phyloP scores from a whole-genome alignment of 2,888 invertebrate species.

The Sinodicranocentrus sp. region DNA sequence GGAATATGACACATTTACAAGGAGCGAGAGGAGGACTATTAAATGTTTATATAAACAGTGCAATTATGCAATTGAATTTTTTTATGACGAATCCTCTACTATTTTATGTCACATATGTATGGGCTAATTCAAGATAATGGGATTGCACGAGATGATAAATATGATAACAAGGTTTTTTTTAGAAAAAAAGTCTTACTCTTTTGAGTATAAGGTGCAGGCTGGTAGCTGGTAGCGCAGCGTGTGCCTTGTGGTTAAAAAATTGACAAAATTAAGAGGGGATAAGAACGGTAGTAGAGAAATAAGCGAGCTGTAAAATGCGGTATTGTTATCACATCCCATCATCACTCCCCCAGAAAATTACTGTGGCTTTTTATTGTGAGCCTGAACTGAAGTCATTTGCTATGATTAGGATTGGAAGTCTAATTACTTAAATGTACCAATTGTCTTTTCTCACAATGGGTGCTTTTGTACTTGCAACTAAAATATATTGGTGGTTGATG shows the following conservation, averaged over 20 bases:
- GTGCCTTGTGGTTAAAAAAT: slow-evolving; percentile 16
- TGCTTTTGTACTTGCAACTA: no score
- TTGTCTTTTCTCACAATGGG: neutral
- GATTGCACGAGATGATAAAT: slow-evolving; percentile 25
- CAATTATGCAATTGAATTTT: slow-evolving; percentile 36
- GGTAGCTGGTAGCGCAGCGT: slow-evolving; percentile 11
- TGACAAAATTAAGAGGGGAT: slow-evolving; percentile 2
- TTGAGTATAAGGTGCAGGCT: slow-evolving; percentile 9
- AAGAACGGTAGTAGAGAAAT: neutral
- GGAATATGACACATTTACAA: neutral
- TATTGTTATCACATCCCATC: slow-evolving; percentile 6
- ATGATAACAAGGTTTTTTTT: slow-evolving; percentile 7
- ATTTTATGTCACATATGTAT: neutral
- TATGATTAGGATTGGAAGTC: neutral
- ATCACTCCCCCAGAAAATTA: slow-evolving; percentile 25
- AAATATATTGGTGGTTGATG: no score
- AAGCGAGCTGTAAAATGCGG: neutral
- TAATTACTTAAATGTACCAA: no score
- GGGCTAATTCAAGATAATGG: neutral
- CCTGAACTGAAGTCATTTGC: neutral
- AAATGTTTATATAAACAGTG: slow-evolving; percentile 21
- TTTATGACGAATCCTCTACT: neutral
- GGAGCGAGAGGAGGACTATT: neutral
- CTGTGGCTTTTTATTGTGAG: neutral
- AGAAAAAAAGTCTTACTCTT: neutral